phyloP scores from a whole-genome alignment of 2,888 invertebrate genomes.

The Cryptocephalus primarius region DNA sequence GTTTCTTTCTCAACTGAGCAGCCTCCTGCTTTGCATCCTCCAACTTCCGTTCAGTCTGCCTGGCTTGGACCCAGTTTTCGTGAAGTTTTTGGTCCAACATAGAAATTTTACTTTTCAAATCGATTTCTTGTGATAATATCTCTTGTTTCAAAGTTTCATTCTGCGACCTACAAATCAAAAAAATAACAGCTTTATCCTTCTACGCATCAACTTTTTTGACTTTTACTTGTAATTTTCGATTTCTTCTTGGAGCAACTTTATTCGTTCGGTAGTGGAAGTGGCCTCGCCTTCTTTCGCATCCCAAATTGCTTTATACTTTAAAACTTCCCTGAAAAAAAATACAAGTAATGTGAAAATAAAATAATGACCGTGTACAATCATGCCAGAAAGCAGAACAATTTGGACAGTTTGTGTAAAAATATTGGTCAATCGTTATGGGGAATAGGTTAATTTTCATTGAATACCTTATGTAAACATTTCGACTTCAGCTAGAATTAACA shows the following conservation, averaged over 20 bases:
- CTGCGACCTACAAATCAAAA: slow-evolving; percentile 36
- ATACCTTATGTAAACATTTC: too few species aligned
- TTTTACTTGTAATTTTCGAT: slow-evolving; percentile 63
- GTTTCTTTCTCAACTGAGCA: slow-evolving; percentile 50
- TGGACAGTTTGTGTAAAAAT: too few species aligned
- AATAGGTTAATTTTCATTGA: too few species aligned
- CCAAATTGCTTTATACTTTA: slow-evolving; percentile 64
- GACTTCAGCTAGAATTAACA: too few species aligned
- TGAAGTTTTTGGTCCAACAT: slow-evolving; percentile 75
- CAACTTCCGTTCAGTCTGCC: slow-evolving; percentile 69
- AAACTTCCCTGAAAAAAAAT: slow-evolving; percentile 55
- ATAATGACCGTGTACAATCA: too few species aligned
- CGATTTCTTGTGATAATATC: slow-evolving; percentile 74
- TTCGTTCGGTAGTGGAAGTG: slow-evolving; percentile 66
- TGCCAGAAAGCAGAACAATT: too few species aligned
- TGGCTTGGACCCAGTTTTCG: slow-evolving; percentile 73
- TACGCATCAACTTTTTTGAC: not conserved
- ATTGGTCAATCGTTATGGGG: too few species aligned
- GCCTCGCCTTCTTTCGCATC: slow-evolving; percentile 73
- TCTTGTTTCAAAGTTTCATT: slow-evolving; percentile 63
- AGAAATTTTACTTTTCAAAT: slow-evolving; percentile 58
- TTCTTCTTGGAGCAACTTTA: slow-evolving; percentile 68
- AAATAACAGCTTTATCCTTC: not conserved
- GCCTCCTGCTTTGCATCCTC: slow-evolving; percentile 71
- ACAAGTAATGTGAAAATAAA: not conserved